Evolutionary conservation across 2,797 vertebrate genomes (phyloP), one percentile per base, ranked within the genome.

Genomic region (Sebastes hubbsi): DNA sequence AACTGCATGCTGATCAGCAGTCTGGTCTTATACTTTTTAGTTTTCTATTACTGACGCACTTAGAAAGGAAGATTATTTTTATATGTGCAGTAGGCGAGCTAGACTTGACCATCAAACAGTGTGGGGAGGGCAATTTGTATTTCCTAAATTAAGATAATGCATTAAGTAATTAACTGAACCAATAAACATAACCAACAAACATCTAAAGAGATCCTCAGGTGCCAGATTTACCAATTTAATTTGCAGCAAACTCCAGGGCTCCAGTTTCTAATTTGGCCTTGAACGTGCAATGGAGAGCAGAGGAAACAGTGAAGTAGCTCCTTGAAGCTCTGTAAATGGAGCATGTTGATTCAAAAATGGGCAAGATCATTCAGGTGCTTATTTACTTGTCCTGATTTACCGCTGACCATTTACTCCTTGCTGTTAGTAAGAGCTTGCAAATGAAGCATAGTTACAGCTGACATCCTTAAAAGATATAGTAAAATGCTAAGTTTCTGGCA

Each of bases 201-300:
- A 81, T 87, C 78, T 61, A 67, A 78, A 86, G 76, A 87, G 86
- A 88, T 71, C 66, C 60, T 84, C 54, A 60, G 65, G 64, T 82
- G 76, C 79, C 38, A 83, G 83, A 90, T 80, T 60, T 59, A 80
- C 80, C 71, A 58, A 82, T 85, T 89, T 80, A 85, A 86, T 88
- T 87, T 89, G 69, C 75, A 42, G 69, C 42, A 8, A 85, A 84
- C 86, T 82, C 66, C 83, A 20, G 82, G 82, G 85, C 82, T 81
- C 81, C 66, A 1, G 27, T 83, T 83, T 82, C 49, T 85, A 83
- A 93, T 82, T 91, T 83, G 87, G 82, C 75, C 70, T 13, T 32
- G 18, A 49, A 49, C 8, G 68, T 79, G 75, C 87, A 85, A 74
- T 84, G 82, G 64, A 82, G 86, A 76, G 69, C 49, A 22, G 42